Base-by-base conservation (phyloP, 2,113 vertebrate genomes). In the Potamarius usumacintae region DNA sequence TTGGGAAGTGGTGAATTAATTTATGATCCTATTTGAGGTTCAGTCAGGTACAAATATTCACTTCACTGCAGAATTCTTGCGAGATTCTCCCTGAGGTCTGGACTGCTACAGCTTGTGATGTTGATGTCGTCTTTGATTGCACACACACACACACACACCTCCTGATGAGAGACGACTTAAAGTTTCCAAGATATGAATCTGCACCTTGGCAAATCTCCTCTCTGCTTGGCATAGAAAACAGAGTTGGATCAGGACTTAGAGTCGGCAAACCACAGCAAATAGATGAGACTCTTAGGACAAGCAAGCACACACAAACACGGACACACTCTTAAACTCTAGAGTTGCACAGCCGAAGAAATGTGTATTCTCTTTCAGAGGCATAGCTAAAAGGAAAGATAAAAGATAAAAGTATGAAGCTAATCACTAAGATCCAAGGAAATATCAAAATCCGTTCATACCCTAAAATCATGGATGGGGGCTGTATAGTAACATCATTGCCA, bases 21-120 rank as follows among this genome's bases (percentile, higher is more conserved):
- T 89, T 89, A 90, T 86, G 85, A 90, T 89, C 78, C 80, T 85
- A 84, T 88, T 84, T 86, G 55, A 86, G 88, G 79, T 78, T 77
- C 85, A 81, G 62, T 48, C 25, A 22, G 57, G 83, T 85, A 83
- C 80, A 90, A 84, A 90, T 88, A 86, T 89, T 85, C 62, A 71
- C 86, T 63, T 83, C 22, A 53, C 12, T 87, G 60, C 58, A 67
- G 63, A 81, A 52, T 69, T 65, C 78, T 15, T 50, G 58, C 67
- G 83, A 83, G 65, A 79, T 69, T 50, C 82, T 87, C 34, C 30
- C 20, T 78, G 81, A 50, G 67, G n/a, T 7, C 15, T 48, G 1
- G 58, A 62, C 42, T 82, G 48, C 67, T 67, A 84, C 42, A 42
- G 67, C 30, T 71, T 77, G 63, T 81, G 83, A 86, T 87, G 69